These are phyloP conservation scores for Ictalurus punctatus DNA, from an alignment of 2,113 vertebrate genomes.

Conservation along the genomic window DNA sequence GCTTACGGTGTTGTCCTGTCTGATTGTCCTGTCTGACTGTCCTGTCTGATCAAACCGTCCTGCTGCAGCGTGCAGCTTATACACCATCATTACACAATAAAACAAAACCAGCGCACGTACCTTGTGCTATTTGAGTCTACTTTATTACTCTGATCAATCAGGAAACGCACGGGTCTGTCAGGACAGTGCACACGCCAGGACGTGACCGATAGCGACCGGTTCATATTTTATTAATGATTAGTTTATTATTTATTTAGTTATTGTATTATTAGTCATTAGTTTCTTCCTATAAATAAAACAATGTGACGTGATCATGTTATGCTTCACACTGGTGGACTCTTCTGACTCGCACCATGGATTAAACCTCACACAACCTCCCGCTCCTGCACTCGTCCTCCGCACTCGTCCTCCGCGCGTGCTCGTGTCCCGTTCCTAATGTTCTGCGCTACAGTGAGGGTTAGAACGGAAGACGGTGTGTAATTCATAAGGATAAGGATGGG, in stretches of 20 bases:
- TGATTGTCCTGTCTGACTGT: background rate
- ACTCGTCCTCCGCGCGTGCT: too few relatives aligned
- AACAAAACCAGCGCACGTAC: background rate
- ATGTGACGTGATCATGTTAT: too few relatives aligned
- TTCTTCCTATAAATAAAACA: background rate
- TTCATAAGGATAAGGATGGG: background rate
- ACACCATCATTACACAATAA: background rate
- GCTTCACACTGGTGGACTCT: too few relatives aligned
- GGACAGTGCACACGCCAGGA: too few relatives aligned
- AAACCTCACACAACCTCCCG: background rate
- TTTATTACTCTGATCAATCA: background rate
- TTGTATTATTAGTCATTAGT: background rate
- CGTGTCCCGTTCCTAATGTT: too few relatives aligned
- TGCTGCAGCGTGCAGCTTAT: background rate
- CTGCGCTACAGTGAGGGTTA: background rate
- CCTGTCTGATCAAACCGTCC: too few relatives aligned
- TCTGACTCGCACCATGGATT: too few relatives aligned
- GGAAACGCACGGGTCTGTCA: background rate
- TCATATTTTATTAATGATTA: too few relatives aligned
- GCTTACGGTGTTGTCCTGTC: background rate
- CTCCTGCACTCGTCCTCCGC: background rate
- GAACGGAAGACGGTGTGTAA: background rate
- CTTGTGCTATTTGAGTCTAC: background rate
- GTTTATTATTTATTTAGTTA: too few relatives aligned
- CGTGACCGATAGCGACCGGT: too few relatives aligned